phyloP scores from a whole-genome alignment of 2,113 vertebrate genomes.

The Blennius ocellaris region DNA sequence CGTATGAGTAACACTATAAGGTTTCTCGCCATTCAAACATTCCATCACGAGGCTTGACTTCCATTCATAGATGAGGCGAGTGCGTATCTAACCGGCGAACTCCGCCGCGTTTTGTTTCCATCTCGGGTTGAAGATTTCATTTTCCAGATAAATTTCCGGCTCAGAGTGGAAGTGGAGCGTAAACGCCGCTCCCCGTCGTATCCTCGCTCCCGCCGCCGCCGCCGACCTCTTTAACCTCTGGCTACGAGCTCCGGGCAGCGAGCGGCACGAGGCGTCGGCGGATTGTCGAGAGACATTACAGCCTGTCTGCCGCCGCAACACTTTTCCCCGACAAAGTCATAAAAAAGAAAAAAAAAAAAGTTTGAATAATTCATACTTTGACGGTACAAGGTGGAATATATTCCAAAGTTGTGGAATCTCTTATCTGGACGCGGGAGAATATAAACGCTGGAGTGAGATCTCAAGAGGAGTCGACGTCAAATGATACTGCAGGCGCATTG shows the following conservation, averaged over 20 bases:
- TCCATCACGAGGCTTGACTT: no score
- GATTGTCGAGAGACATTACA: no score
- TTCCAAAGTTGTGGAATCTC: slow-evolving; percentile 31
- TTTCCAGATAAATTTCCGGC: slow-evolving; percentile 56
- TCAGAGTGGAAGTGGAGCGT: slow-evolving; percentile 26
- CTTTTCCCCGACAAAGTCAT: neutral
- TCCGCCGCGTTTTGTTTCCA: slow-evolving; percentile 20
- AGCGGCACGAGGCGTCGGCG: no score
- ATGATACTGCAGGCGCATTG: slow-evolving; percentile 1
- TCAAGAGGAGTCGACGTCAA: slow-evolving; percentile 15
- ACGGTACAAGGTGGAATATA: slow-evolving; percentile 22
- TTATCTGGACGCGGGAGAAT: slow-evolving; percentile 21
- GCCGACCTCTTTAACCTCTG: slow-evolving; percentile 43
- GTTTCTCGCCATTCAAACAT: no score
- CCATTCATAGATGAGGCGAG: no score
- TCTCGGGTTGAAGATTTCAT: slow-evolving; percentile 44
- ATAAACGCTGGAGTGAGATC: slow-evolving; percentile 35
- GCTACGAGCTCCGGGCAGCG: slow-evolving; percentile 19
- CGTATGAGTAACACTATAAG: no score
- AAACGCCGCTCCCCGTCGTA: slow-evolving; percentile 22
- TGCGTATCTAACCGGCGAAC: slow-evolving; percentile 32
- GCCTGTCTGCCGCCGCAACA: neutral
- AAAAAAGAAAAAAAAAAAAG: neutral
- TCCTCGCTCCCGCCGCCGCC: slow-evolving; percentile 34
- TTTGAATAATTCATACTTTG: slow-evolving; percentile 63